A percentile compares a stretch with the other conserved stretches of the same genome.
Evolutionary conservation across 2,888 invertebrate genomes (phyloP).

Genomic region (Netelia inedita): DNA sequence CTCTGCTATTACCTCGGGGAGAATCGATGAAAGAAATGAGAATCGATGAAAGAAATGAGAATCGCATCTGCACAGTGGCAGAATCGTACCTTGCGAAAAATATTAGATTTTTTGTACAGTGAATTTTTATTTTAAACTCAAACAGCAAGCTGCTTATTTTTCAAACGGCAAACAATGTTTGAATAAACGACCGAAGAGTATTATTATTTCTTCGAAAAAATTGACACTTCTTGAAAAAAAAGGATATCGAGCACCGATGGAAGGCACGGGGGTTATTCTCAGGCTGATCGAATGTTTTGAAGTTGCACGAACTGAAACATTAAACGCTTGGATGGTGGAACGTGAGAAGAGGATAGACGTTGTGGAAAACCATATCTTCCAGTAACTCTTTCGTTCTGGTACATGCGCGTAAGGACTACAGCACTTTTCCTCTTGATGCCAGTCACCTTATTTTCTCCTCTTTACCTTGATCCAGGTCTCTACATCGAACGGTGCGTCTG

Average conservation of each 20-base stretch:
- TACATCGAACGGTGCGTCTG: not conserved
- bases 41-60: conserved; percentile 49
- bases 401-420: conserved; percentile 5
- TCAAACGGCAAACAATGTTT: not conserved
- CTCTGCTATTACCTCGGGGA: conserved; percentile 3
- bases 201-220: not conserved
- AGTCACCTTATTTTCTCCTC: conserved; percentile 28
- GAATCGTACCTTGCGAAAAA: not conserved
- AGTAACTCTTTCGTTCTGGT: conserved; percentile 15
- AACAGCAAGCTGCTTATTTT: not conserved
- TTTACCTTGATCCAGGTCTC: not conserved
- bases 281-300: no score
- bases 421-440: conserved; percentile 51
- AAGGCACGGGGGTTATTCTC: no score
- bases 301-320: conserved; percentile 5
- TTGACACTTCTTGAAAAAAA: not conserved
- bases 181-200: not conserved
- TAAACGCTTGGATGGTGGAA: conserved; percentile 7
- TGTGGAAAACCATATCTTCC: no score
- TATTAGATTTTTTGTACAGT: not conserved
- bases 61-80: conserved; percentile 42
- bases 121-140: not conserved
- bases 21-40: conserved; percentile 53
- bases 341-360: not conserved
- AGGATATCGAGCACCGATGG: no score